Percentiles rank a stretch among this genome's conserved stretches.
phyloP scores from a whole-genome alignment of 2,888 invertebrate genomes.

The Chymomyza amoena region DNA sequence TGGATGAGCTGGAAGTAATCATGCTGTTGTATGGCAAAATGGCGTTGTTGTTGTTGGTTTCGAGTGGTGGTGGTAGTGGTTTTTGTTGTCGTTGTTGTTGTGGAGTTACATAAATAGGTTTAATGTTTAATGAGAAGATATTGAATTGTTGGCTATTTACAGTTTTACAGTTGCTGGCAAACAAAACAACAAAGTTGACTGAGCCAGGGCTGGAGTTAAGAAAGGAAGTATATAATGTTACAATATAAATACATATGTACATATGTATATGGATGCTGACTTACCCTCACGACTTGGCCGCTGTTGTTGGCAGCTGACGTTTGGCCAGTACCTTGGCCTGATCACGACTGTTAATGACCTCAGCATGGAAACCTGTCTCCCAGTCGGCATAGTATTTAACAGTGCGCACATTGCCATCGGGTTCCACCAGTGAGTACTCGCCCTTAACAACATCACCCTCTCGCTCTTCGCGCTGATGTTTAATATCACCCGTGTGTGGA shows the following conservation, averaged over 20 bases:
- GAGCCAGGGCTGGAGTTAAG: background rate
- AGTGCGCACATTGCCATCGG: conserved; percentile 87
- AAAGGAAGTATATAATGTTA: background rate
- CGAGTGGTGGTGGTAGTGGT: background rate
- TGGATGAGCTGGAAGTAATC: conserved; percentile 5
- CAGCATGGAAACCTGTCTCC: conserved; percentile 88
- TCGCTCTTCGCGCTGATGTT: conserved; percentile 86
- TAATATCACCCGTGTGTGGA: conserved; percentile 86
- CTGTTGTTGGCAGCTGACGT: conserved; percentile 60
- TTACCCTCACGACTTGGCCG: conserved; percentile 59
- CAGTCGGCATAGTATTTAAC: conserved; percentile 88
- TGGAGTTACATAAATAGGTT: conserved; percentile 65
- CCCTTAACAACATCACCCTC: conserved; percentile 87
- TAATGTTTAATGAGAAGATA: conserved; percentile 65
- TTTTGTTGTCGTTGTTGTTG: conserved; percentile 38
- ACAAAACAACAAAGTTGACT: conserved; percentile 27
- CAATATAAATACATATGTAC: too few relatives aligned
- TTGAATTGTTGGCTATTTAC: conserved; percentile 67
- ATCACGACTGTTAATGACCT: conserved; percentile 84
- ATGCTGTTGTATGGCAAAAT: conserved; percentile 22
- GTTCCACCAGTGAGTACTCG: conserved; percentile 85
- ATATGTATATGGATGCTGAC: background rate
- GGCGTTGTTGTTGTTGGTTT: conserved; percentile 29
- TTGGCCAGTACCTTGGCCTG: conserved; percentile 75
- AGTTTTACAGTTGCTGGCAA: conserved; percentile 28